Evolutionary conservation across 2,797 vertebrate genomes (phyloP).

Genomic region (Brachyrhaphis roseni): DNA sequence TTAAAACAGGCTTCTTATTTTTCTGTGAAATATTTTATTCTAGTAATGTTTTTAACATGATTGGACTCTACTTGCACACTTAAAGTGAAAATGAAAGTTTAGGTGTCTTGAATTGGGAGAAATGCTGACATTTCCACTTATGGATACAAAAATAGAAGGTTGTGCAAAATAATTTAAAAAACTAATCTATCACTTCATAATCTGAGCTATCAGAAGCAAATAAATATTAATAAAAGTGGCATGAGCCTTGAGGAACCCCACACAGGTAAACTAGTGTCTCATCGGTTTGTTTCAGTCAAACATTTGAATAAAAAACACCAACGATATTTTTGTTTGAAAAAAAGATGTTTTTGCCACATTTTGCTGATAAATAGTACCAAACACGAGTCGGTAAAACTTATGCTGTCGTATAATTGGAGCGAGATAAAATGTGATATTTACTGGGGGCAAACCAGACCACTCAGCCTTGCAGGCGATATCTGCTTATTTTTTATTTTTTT

Average conservation of each 20-base stretch:
- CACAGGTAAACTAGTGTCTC: no score
- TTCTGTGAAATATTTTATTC: not conserved
- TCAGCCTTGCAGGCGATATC: slow-evolving; percentile 21
- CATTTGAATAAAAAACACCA: not conserved
- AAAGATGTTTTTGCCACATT: not conserved
- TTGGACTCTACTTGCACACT: not conserved
- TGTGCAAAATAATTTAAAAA: not conserved
- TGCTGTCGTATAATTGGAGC: slow-evolving; percentile 37
- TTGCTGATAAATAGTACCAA: not conserved
- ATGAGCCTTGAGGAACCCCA: not conserved
- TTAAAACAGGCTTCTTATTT: not conserved
- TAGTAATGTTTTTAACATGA: not conserved
- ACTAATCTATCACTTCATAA: not conserved
- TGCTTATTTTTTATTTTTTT: not conserved
- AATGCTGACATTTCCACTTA: not conserved
- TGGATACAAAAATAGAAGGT: no score
- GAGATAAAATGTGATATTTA: slow-evolving; percentile 44
- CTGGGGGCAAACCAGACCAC: slow-evolving; percentile 28
- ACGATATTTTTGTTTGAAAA: no score
- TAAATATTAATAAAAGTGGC: not conserved
- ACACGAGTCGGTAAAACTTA: not conserved
- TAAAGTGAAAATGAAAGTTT: not conserved
- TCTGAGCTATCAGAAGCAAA: not conserved
- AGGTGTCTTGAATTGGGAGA: not conserved
- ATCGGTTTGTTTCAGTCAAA: not conserved